A percentile compares a stretch with the other conserved stretches of the same genome.
phyloP scores from a whole-genome alignment of 2,888 invertebrate species.

The Pollenia griseotomentosa region DNA sequence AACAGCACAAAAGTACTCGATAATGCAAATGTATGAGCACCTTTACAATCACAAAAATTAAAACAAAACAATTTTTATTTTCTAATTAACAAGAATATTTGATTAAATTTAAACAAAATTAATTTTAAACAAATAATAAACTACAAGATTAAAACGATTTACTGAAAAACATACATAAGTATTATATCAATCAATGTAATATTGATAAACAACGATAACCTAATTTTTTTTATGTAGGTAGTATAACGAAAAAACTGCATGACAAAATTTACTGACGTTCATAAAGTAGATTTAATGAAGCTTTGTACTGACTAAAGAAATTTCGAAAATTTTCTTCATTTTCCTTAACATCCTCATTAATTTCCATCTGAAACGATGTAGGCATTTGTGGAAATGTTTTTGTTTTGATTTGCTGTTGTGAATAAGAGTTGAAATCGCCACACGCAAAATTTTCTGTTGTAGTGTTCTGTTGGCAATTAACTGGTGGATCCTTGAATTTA shows the following conservation, averaged over 20 bases:
- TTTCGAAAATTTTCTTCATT: constrained; percentile 77
- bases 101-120: too few species aligned
- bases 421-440: not conserved
- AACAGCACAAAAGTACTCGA: too few species aligned
- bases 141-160: too few species aligned
- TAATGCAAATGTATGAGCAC: too few species aligned
- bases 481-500: constrained; percentile 73
- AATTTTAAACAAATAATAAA: too few species aligned
- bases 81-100: too few species aligned
- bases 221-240: not conserved
- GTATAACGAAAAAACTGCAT: not conserved
- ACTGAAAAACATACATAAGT: too few species aligned
- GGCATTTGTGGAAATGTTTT: constrained; percentile 68
- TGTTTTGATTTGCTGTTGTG: not conserved
- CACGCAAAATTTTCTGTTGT: not conserved
- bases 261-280: constrained; percentile 74
- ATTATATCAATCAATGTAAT: too few species aligned
- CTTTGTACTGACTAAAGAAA: constrained; percentile 77
- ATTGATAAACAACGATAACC: not conserved
- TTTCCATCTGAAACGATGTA: constrained; percentile 74
- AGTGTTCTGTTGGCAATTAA: not conserved
- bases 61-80: too few species aligned
- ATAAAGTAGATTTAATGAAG: constrained; percentile 77
- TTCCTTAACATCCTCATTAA: constrained; percentile 74
- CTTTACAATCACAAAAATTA: too few species aligned